Percentiles rank a stretch among this genome's conserved stretches.
Evolutionary conservation across 2,888 invertebrate genomes (phyloP).

Genomic region (Sinohyriopsis cumingii): DNA sequence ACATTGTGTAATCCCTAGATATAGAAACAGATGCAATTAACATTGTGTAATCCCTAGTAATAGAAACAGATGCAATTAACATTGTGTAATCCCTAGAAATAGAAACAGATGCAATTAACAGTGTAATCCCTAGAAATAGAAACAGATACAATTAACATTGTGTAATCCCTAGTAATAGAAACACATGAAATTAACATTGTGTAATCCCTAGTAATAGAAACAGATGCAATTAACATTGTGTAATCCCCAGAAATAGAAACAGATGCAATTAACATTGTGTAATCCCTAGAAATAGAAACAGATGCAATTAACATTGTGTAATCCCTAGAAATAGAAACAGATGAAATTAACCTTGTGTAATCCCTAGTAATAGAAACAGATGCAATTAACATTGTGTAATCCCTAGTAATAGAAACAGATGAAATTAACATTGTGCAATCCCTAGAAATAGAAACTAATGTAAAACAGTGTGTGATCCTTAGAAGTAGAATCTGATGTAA

Average conservation of each 20-base stretch:
- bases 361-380: no score
- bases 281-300: neutral
- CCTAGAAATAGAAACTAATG: constrained; percentile 66
- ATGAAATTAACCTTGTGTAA: no score
- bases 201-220: constrained; percentile 61
- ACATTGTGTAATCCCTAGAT: neutral
- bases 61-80: no score
- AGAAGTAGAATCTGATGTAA: constrained; percentile 10
- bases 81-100: no score
- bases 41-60: no score
- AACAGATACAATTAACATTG: neutral
- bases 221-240: constrained; percentile 68
- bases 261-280: neutral
- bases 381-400: constrained; percentile 41
- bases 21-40: no score
- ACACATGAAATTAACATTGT: constrained; percentile 66
- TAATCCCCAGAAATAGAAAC: constrained; percentile 56
- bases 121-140: no score
- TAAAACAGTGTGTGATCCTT: constrained; percentile 70
- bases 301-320: no score
- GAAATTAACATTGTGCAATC: constrained; percentile 63
- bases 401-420: constrained; percentile 65
- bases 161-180: constrained; percentile 64
- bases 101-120: no score
- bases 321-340: no score